Percentiles rank a stretch among this genome's conserved stretches.
Evolutionary conservation across 2,113 vertebrate species (phyloP).

Genomic region (Corydoras maculifer): DNA sequence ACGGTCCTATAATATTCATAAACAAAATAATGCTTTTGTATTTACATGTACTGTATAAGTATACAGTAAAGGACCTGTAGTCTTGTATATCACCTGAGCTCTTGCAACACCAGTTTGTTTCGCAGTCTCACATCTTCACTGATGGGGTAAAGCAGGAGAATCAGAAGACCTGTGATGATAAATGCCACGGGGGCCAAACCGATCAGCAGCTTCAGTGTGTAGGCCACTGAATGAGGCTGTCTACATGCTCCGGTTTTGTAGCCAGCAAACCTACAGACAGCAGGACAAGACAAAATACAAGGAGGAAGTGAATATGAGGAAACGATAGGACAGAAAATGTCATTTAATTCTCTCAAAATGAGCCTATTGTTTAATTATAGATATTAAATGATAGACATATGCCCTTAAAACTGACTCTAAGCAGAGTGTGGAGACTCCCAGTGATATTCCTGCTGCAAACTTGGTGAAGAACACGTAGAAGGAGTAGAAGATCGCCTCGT

Average conservation of each 20-base stretch:
- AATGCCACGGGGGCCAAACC: conserved; percentile 81
- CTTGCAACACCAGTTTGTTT: conserved; percentile 69
- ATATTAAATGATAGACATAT: conserved; percentile 10
- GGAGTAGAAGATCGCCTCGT: conserved; percentile 96
- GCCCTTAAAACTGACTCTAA: conserved; percentile 77
- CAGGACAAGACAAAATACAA: neutral
- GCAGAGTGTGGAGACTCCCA: conserved; percentile 88
- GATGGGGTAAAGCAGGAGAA: conserved; percentile 81
- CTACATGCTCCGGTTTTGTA: conserved; percentile 79
- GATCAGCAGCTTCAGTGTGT: conserved; percentile 85
- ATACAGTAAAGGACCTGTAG: neutral
- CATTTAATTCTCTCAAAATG: conserved; percentile 4
- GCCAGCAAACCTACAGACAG: conserved; percentile 76
- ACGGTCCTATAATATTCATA: no score
- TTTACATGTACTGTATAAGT: neutral
- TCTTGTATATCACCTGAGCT: conserved; percentile 64
- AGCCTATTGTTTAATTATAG: conserved; percentile 16
- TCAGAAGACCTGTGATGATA: conserved; percentile 76
- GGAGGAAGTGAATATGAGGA: conserved; percentile 8
- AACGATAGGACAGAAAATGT: neutral
- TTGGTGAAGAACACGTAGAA: conserved; percentile 94
- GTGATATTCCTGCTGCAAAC: conserved; percentile 79
- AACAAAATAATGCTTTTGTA: no score
- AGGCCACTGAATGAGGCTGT: conserved; percentile 74
- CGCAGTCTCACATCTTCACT: conserved; percentile 72